These are phyloP conservation scores for Emys orbicularis DNA, from an alignment of 2,797 vertebrate species.

Conservation along the genomic window DNA sequence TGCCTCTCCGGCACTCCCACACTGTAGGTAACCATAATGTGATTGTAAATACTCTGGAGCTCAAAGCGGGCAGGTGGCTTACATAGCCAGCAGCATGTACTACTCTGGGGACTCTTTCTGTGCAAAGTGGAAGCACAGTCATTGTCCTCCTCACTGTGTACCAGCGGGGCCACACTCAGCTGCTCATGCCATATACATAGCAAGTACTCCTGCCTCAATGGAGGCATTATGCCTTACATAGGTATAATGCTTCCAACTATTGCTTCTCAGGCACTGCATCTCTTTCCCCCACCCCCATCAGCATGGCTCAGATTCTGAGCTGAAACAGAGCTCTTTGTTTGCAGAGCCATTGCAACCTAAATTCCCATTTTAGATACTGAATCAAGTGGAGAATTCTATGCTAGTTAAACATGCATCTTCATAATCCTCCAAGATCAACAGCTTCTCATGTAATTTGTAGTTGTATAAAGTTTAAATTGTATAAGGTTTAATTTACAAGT, in stretches of 20 bases:
- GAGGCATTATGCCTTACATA: background rate
- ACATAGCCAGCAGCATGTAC: background rate
- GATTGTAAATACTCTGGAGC: background rate
- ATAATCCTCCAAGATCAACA: background rate
- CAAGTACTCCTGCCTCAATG: background rate
- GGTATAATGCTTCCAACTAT: background rate
- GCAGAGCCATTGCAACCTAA: background rate
- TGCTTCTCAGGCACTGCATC: background rate
- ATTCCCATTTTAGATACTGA: background rate
- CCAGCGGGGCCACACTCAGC: background rate
- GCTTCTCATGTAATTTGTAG: background rate
- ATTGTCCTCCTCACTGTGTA: background rate
- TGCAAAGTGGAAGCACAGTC: background rate
- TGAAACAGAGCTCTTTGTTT: background rate
- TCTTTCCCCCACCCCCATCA: background rate
- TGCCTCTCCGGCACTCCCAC: background rate
- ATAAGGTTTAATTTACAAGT: conserved; percentile 19
- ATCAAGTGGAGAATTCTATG: background rate
- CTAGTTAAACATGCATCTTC: accelerated
- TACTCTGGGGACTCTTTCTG: background rate
- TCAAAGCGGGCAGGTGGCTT: background rate
- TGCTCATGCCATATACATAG: conserved; percentile 24
- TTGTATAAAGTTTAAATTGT: background rate
- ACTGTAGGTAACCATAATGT: background rate
- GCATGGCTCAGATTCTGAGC: background rate